Percentiles rank a stretch among this genome's conserved stretches.
Evolutionary conservation across 2,888 invertebrate genomes (phyloP).

Genomic region (Callimorpha dominula): DNA sequence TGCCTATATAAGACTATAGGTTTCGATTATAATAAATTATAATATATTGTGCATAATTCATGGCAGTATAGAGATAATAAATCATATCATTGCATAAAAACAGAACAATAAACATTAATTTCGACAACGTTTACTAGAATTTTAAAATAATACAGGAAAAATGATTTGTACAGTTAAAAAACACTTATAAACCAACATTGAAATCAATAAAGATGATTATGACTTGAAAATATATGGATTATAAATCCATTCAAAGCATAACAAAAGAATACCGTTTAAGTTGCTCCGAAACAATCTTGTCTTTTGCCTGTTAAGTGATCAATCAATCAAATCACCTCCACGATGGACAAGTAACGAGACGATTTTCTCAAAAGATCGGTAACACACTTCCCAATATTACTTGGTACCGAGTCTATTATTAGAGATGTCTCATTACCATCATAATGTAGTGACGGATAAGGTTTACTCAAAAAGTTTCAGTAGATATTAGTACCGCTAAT

Average conservation of each 20-base stretch:
- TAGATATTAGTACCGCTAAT: slow-evolving; percentile 16
- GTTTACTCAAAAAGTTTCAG: slow-evolving; percentile 38
- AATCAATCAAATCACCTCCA: slow-evolving; percentile 33
- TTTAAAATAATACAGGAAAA: neutral
- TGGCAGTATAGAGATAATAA: too few relatives aligned
- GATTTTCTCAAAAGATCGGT: slow-evolving; percentile 28
- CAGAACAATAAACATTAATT: too few relatives aligned
- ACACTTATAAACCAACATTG: neutral
- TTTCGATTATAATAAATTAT: too few relatives aligned
- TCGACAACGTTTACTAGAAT: too few relatives aligned
- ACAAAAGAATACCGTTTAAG: slow-evolving; percentile 28
- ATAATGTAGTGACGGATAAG: slow-evolving; percentile 24
- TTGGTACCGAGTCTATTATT: slow-evolving; percentile 40
- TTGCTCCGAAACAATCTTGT: slow-evolving; percentile 15
- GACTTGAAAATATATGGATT: neutral
- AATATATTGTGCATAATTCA: too few relatives aligned
- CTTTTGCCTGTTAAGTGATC: slow-evolving; percentile 27
- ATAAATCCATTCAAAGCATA: neutral
- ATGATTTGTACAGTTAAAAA: too few relatives aligned
- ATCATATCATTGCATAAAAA: too few relatives aligned
- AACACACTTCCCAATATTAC: slow-evolving; percentile 35
- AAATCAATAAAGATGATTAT: neutral
- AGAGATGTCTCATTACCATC: slow-evolving; percentile 53
- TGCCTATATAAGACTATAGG: too few relatives aligned
- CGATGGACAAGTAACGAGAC: slow-evolving; percentile 33